A percentile compares a stretch with the other conserved stretches of the same genome.
phyloP scores from a whole-genome alignment of 2,797 vertebrate species.

The Champsocephalus esox region DNA sequence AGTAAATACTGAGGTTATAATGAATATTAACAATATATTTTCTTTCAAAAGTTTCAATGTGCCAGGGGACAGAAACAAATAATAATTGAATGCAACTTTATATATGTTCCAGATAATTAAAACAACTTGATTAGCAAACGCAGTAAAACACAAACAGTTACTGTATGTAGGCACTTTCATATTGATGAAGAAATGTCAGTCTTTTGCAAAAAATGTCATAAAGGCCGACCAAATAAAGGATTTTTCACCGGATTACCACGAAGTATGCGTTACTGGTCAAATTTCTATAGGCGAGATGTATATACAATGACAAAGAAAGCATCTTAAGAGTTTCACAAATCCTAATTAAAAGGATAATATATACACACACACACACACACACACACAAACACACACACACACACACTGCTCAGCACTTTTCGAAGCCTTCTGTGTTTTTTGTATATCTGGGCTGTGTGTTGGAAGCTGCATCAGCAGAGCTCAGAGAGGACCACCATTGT shows the following conservation, averaged over 20 bases:
- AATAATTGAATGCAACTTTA: not conserved
- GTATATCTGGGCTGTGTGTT: conserved; percentile 40
- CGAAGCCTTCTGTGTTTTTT: conserved; percentile 44
- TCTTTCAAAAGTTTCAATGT: not conserved
- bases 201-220: no score
- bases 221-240: no score
- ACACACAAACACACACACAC: conserved; percentile 1
- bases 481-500: conserved; percentile 68
- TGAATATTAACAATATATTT: not conserved
- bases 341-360: not conserved
- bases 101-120: no score
- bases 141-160: not conserved
- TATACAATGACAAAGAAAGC: not conserved
- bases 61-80: not conserved
- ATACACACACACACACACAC: conserved; percentile 3
- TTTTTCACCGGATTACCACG: no score
- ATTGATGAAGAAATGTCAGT: not conserved
- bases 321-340: not conserved
- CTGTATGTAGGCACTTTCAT: not conserved
- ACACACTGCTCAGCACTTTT: conserved; percentile 18
- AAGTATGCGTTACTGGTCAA: no score
- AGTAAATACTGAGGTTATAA: not conserved
- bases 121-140: no score
- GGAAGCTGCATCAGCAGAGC: conserved; percentile 68
- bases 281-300: no score